These are phyloP conservation scores for Drosophila busckii DNA, from an alignment of 1,140 invertebrate species.

Conservation along the genomic window DNA sequence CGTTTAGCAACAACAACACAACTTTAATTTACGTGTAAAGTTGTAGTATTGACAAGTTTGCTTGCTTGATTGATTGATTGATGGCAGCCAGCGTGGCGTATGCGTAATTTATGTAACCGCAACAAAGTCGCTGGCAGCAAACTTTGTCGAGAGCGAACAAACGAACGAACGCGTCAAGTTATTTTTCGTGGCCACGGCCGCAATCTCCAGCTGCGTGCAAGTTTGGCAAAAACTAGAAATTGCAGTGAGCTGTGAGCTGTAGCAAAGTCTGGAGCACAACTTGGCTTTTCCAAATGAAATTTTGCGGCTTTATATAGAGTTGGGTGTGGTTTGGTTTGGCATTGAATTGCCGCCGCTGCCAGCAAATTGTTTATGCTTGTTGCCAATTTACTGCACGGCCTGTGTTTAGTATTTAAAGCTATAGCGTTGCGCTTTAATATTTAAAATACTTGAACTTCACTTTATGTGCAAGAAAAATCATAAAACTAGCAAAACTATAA, in stretches of 20 bases:
- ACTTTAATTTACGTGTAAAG: background rate
- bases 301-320: slow-evolving; percentile 48
- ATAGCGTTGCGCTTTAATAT: no score
- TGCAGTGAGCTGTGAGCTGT: background rate
- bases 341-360: no score
- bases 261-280: slow-evolving; percentile 15
- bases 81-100: slow-evolving; percentile 13
- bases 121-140: slow-evolving; percentile 6
- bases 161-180: slow-evolving; percentile 4
- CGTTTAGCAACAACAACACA: no score
- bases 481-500: slow-evolving; percentile 50
- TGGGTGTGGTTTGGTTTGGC: no score
- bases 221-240: slow-evolving; percentile 10
- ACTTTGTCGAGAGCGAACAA: background rate
- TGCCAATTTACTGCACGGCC: no score
- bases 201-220: slow-evolving; percentile 8
- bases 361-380: no score
- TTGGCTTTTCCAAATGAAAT: slow-evolving; percentile 44
- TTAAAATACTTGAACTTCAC: no score
- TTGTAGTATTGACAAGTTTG: no score
- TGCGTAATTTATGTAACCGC: slow-evolving; percentile 30
- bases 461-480: no score
- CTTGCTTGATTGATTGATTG: slow-evolving; percentile 28
- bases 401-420: no score
- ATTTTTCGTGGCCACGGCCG: slow-evolving; percentile 8